These are phyloP conservation scores for Sinella curviseta DNA, from an alignment of 1,140 invertebrate genomes.

Conservation along the genomic window DNA sequence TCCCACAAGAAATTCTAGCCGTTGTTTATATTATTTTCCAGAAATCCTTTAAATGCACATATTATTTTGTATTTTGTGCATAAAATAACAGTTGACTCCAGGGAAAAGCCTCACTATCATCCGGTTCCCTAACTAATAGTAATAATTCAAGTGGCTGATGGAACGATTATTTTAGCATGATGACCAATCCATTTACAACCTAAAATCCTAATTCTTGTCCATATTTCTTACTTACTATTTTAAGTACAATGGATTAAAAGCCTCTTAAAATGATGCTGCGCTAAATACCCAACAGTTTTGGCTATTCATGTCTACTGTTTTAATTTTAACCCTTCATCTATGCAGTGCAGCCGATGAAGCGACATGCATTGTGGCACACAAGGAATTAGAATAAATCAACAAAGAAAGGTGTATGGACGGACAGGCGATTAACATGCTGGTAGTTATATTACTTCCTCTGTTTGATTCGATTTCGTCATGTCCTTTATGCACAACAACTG, in stretches of 20 bases:
- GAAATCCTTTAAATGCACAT: not conserved
- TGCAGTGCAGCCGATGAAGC: not conserved
- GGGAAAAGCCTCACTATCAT: not conserved
- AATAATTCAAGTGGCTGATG: not conserved
- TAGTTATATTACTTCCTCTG: not conserved
- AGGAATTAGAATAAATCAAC: not conserved
- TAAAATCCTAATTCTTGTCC: not conserved
- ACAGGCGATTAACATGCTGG: not conserved
- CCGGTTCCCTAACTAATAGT: not conserved
- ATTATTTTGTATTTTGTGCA: not conserved
- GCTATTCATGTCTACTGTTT: too few relatives aligned
- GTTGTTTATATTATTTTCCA: not conserved
- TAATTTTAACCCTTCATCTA: too few relatives aligned
- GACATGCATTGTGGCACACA: not conserved
- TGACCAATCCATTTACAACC: not conserved
- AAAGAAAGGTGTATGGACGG: not conserved
- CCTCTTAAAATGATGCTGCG: not conserved
- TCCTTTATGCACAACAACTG: not conserved
- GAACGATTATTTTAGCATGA: not conserved
- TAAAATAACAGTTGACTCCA: not conserved
- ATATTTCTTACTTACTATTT: not conserved
- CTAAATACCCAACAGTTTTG: too few relatives aligned
- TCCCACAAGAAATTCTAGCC: slow-evolving; percentile 19
- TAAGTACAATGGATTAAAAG: too few relatives aligned
- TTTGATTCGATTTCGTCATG: not conserved